Base-by-base conservation (phyloP, 92 coral and sea anemone species). In the Hydrozoanthus gracilis region DNA sequence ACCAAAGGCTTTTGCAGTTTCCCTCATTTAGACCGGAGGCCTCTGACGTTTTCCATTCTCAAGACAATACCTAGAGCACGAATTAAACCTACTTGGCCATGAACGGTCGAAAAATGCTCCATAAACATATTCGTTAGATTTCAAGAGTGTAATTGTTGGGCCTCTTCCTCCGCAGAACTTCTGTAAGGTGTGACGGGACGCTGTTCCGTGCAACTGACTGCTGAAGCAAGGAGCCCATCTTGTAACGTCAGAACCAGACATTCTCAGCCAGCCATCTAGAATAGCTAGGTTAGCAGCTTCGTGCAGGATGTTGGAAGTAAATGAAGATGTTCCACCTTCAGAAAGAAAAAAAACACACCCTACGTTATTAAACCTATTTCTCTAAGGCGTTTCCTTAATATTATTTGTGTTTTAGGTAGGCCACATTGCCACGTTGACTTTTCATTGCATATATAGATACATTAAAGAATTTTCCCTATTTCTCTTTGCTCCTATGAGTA, bases 41-140 rank as follows among this genome's bases (percentile, higher is more conserved):
- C 39, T 27, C 39, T 27, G 39, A 27, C 39, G 39, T 27, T 27
- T 27, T 27, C 39, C 39, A 27, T 27, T 27, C 39, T 0, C 39
- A 27, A 27, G 39, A 5, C 49, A 44, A 14, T 12, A 44, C 50
- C 3, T 39, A 69, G 12, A 4, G 50, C 12, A 69, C 45, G 3
- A 16, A 17, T 16, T 49, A 15, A n/a, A 13, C 83, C 46, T 58
- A 79, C 84, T 49, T 47, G 84, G 84, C 84, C 84, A 79, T 8
- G 84, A 79, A 14, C 73, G 73, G 10, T 79, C 84, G n/a, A 79
- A 12, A n/a, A 79, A 79, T 79, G 72, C 84, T 48, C 84, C 84
- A 62, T 45, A 64, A 79, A 60, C n/a, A 62, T 47, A 47, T 5
- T 79, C 51, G 10, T 73, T 58, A 47, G 73, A 62, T 66, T 79